Evolutionary conservation across 2,113 vertebrate species (phyloP), one percentile per base, ranked within the genome.

Genomic region (Atractosteus spatula): DNA sequence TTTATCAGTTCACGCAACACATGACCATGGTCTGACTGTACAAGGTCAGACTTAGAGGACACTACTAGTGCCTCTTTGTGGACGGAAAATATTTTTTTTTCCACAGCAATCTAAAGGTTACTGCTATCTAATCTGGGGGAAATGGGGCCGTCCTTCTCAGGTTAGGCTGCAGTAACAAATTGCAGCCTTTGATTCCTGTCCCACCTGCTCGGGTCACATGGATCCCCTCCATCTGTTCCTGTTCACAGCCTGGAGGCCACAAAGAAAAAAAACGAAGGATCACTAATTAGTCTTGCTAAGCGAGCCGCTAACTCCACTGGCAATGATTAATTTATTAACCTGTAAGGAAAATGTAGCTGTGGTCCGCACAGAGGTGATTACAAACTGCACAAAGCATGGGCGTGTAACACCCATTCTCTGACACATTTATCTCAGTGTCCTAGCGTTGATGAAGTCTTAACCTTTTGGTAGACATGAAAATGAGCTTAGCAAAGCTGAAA

Each of bases 131-230:
- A 62, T 76, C 69, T 41, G 69, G 55, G 42, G 29, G 61, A 61
- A 62, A 76, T 68, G 74, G 66, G 57, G 14, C 56, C 0, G 57
- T 41, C 29, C 29, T 29, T 29, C 55, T 68, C 55, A 55, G 11
- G 71, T 68, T 42, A 44, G 61, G 56, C 56, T 17, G 43, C 43
- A 61, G 63, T 65, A 62, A 54, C 68, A 66, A 75, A 59, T 41
- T 13, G 55, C 64, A 65, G 66, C 59, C 68, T 55, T 71, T 65
- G 62, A 55, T 73, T 51, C 45, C 68, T 66, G 41, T 55, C 63
- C 70, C 71, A 77, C 66, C 76, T 77, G 78, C 45, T 43, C 44
- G 16, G 41, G 65, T 75, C 76, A 73, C 65, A 67, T 71, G 71
- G 68, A 68, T 71, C 47, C 59, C 42, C 61, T 61, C 73, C 68